Conservation (phyloP, 2,888 invertebrate species). For the Melangyna quadrimaculata region DNA sequence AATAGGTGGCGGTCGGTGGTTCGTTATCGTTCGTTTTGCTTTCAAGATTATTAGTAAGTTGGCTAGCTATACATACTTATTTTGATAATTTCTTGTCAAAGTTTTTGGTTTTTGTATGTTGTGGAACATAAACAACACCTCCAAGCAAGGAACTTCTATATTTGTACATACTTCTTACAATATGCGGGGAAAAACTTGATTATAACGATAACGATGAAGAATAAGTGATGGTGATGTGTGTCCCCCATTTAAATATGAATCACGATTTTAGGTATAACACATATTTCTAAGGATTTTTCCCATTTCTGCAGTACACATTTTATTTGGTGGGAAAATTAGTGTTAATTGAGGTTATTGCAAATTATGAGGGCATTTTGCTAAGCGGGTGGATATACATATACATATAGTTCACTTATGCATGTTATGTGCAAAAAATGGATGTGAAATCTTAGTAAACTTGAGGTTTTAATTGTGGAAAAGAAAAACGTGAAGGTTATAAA, state of each 20-base stretch:
- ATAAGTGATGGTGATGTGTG: background rate
- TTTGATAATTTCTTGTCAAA: conserved; percentile 54
- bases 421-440: conserved; percentile 26
- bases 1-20: background rate
- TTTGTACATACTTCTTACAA: background rate
- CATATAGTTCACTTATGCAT: conserved; percentile 60
- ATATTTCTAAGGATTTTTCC: conserved; percentile 21
- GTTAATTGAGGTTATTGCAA: conserved; percentile 57
- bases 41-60: conserved; percentile 25
- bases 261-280: conserved; percentile 18
- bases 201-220: conserved; percentile 13
- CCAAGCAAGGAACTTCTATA: too few relatives aligned
- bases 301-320: background rate
- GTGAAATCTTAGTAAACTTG: conserved; percentile 41
- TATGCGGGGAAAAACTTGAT: conserved; percentile 22
- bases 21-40: background rate
- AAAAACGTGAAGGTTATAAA: background rate
- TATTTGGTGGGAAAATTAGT: conserved; percentile 35
- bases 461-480: background rate
- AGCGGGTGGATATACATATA: conserved; percentile 51
- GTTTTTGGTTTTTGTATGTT: conserved; percentile 4
- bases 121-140: background rate
- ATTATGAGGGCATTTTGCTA: conserved; percentile 52
- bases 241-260: background rate
- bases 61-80: background rate